Conservation (phyloP, 2,797 vertebrate species). For the Spizella passerina region DNA sequence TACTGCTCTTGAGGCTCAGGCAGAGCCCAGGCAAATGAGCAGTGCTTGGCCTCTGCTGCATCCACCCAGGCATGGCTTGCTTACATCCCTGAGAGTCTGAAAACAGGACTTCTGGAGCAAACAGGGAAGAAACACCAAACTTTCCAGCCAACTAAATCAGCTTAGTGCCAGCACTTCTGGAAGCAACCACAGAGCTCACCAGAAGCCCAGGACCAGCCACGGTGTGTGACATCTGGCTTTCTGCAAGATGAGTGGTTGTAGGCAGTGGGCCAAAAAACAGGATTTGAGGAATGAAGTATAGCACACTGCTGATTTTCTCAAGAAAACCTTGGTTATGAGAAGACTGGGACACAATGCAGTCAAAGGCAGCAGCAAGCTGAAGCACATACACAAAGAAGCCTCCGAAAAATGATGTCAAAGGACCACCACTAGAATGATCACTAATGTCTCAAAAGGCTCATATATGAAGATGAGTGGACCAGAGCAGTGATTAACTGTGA, state of each 20-base stretch:
- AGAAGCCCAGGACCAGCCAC: background rate
- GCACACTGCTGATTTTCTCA: background rate
- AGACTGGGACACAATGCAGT: background rate
- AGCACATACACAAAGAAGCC: background rate
- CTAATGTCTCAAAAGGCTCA: background rate
- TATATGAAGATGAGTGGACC: background rate
- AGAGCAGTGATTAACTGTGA: background rate
- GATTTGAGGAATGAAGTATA: background rate
- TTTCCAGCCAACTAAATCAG: background rate
- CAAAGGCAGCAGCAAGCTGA: background rate
- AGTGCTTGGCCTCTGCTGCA: background rate
- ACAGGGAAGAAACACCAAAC: background rate
- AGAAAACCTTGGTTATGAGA: background rate
- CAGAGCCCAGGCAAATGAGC: background rate
- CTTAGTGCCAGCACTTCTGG: background rate
- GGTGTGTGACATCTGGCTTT: accelerated
- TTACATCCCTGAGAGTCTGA: background rate
- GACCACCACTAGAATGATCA: background rate
- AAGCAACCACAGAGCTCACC: background rate
- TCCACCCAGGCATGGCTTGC: accelerated
- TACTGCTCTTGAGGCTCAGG: background rate
- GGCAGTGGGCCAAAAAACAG: background rate
- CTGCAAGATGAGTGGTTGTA: background rate
- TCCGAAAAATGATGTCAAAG: background rate
- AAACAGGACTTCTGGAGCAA: background rate